Base-by-base conservation (phyloP, 2,888 invertebrate genomes). In the Uloborus plumipes region DNA sequence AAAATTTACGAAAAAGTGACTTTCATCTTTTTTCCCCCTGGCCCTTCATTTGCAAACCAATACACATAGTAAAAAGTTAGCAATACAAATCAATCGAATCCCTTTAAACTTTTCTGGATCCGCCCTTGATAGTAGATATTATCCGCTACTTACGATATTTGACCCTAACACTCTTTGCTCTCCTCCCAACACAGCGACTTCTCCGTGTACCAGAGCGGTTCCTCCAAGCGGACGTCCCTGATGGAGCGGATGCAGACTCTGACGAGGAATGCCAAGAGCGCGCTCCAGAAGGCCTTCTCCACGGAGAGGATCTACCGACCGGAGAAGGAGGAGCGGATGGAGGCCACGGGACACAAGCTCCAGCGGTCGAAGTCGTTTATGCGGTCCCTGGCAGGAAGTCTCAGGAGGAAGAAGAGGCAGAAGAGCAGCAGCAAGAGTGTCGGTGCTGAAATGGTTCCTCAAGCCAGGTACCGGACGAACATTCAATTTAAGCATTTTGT, bases 271-370 rank as follows among this genome's bases (percentile, higher is more conserved):
- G 84, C 84, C 0, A 62, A 55, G 22, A 69, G 69, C 26, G 84
- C 84, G n/a, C 69, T 84, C 55, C 80, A 80, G 31, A 84, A 79
- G 58, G 84, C 84, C 13, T 84, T 84, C 80, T 77, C 77, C 14
- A 80, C 75, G 31, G 84, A 84, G 69, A 75, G 84, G 62, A 84
- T 84, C 20, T 84, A 80, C 51, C 51, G 84, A 39, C 80, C 80
- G 16, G 84, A 84, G 69, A 64, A 71, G 9, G 79, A 80, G 53
- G 84, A 84, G 53, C 69, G 84, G 9, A 16, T 84, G 53, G 84
- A 84, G 51, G 75, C 73, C 18, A 62, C 47, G 13, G 62, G 72
- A 7, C 58, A 65, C 31, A 72, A 73, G 51, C 62, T 75, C 6
- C 70, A 58, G 31, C 51, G 83, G 22, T 83, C 83, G 14, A 64